Conservation (phyloP, 2,113 vertebrate genomes). For the Scopus umbretta region DNA sequence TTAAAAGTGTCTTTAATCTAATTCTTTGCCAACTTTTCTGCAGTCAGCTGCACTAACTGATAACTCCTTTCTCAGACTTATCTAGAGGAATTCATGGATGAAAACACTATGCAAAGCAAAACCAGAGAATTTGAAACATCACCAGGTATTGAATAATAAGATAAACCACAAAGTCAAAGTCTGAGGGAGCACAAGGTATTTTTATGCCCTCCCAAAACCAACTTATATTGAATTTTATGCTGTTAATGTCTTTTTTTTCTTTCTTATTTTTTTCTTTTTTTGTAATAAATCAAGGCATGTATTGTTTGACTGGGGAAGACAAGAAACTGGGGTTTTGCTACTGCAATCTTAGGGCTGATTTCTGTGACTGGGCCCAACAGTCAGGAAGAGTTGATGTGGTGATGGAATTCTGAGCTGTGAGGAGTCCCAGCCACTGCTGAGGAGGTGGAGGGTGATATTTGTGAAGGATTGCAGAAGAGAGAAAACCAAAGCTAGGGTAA, state of each 20-base stretch:
- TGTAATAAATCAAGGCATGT: not conserved
- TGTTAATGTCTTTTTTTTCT: not conserved
- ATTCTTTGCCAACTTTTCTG: conserved; percentile 5
- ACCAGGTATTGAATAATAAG: not conserved
- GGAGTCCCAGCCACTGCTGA: not conserved
- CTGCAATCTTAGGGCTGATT: not conserved
- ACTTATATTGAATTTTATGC: not conserved
- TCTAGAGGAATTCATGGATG: conserved; percentile 26
- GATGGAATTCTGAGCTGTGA: not conserved
- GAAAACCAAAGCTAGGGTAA: not conserved
- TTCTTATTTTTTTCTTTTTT: not conserved
- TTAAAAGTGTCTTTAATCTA: not conserved
- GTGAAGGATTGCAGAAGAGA: not conserved
- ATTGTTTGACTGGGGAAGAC: not conserved
- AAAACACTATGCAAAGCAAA: conserved; percentile 33
- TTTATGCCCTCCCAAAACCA: not conserved
- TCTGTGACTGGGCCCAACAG: not conserved
- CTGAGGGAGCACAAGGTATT: not conserved
- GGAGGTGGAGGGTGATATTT: not conserved
- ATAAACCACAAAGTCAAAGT: conserved; percentile 28
- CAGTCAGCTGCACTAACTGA: conserved; percentile 24
- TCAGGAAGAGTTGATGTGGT: not conserved
- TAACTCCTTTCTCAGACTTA: conserved; percentile 10
- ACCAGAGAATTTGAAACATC: conserved; percentile 15
- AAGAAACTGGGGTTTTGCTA: not conserved